These are phyloP conservation scores for Ochropleura leucogaster DNA, from an alignment of 2,888 invertebrate genomes.

Conservation along the genomic window DNA sequence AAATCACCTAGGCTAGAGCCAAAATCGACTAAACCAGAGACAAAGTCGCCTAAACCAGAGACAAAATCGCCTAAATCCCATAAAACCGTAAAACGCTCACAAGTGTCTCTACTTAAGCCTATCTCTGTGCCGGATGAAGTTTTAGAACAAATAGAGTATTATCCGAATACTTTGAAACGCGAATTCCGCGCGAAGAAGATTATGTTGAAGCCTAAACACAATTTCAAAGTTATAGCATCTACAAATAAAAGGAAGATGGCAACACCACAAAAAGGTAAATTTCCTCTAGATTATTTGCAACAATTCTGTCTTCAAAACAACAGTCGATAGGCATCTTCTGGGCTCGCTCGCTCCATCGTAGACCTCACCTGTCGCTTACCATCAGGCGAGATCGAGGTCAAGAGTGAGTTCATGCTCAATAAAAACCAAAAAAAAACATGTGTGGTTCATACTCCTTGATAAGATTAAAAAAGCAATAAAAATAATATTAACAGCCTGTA, in stretches of 20 bases:
- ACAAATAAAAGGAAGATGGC: conserved; percentile 79
- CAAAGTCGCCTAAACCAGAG: not conserved
- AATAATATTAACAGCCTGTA: not conserved
- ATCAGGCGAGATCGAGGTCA: no score
- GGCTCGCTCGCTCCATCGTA: no score
- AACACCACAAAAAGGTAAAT: conserved; percentile 74
- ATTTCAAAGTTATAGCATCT: conserved; percentile 74
- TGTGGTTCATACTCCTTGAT: no score
- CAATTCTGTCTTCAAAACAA: no score
- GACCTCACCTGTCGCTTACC: no score
- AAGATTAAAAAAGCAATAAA: not conserved
- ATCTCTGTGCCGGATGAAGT: conserved; percentile 14
- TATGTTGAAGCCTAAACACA: conserved; percentile 74
- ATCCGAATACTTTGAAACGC: conserved; percentile 77
- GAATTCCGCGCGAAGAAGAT: conserved; percentile 69
- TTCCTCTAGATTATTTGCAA: conserved; percentile 4
- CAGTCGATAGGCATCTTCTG: no score
- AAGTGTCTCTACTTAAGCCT: conserved; percentile 52
- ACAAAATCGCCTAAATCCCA: conserved; percentile 47
- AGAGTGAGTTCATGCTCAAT: no score
- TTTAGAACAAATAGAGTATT: conserved; percentile 70
- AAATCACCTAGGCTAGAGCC: conserved; percentile 46
- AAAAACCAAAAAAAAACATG: no score
- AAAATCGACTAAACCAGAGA: conserved; percentile 49
- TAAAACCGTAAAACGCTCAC: conserved; percentile 32